phyloP scores from a whole-genome alignment of 35 echinoderm and acorn worm genomes.

The Ptychodera flava region DNA sequence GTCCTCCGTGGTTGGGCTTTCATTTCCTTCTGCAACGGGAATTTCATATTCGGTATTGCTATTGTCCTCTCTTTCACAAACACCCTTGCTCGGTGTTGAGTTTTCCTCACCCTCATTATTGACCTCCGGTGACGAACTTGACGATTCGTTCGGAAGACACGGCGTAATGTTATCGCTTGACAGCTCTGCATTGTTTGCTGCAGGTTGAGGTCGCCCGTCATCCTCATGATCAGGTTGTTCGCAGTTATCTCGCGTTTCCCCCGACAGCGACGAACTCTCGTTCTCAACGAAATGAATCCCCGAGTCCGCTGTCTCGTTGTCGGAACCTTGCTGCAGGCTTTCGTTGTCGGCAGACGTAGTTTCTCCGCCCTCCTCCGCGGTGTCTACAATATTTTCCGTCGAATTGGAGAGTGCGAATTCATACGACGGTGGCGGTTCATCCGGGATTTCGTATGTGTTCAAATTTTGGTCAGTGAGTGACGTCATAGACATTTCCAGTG shows the following conservation, averaged over 20 bases:
- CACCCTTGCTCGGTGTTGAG: too few species aligned
- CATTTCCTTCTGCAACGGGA: too few species aligned
- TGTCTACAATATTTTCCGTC: neutral
- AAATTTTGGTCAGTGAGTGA: neutral
- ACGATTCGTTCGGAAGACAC: too few species aligned
- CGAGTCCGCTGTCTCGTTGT: neutral
- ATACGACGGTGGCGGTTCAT: neutral
- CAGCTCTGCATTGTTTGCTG: too few species aligned
- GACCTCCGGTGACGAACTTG: too few species aligned
- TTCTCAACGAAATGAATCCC: neutral
- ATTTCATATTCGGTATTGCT: too few species aligned
- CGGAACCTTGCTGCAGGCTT: neutral
- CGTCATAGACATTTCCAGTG: neutral
- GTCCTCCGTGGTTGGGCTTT: too few species aligned
- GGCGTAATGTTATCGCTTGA: too few species aligned
- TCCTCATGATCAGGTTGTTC: neutral
- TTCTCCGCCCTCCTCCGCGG: neutral
- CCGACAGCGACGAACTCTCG: neutral
- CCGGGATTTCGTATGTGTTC: neutral
- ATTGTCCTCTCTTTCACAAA: too few species aligned
- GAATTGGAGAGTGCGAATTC: neutral
- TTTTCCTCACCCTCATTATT: neutral
- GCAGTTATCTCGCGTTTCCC: neutral
- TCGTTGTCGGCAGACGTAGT: neutral
- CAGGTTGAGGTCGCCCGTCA: too few species aligned